Base-by-base conservation (phyloP, 1,140 invertebrate genomes). In the Pinna nobilis region DNA sequence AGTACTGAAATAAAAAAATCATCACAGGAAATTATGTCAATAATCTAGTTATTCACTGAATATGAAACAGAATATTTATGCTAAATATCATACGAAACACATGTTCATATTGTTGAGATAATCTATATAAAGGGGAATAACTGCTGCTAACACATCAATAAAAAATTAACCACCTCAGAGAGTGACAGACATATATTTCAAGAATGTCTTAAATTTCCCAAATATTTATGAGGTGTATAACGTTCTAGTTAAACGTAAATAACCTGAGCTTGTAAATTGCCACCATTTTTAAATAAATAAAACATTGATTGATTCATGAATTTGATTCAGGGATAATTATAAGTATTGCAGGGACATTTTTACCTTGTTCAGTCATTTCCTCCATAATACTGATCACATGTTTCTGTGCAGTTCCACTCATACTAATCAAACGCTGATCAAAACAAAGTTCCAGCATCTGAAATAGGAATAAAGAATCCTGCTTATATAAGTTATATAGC, bases 371-470 rank as follows among this genome's bases (percentile, higher is more conserved):
- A 41, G 97, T 95, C 61, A 98, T 94, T 88, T 98, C 95, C 89
- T 98, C 97, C 61, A 99, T 90, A 93, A 99, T 97, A 83, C 93
- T 94, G 77, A 99, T 93, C 23, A 99, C 91, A 57, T 96, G 93
- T 86, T 97, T 96, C 88, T 98, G 96, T 33, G 96, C 96, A 80
- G 95, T 95, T 28, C 97, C 98, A 75, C 96, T 96, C 28, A 99
- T 90, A 57, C 93, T 93, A 11, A 92, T 92, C 81, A 97, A 91
- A 81, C 94, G 94, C 86, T 96, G 94, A 51, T 94, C 94, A 37
- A 99, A 93, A 47, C 99, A 90, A 33, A 98, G 90, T 85, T 97
- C 94, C 64, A 99, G 89, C 39, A 99, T 90, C 79, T 91, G 74
- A 55, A 86, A 80, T 73, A 41, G 41, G 37, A 47, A 49, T 32